Percentiles rank a stretch among this genome's conserved stretches.
These are phyloP conservation scores for Malacosoma neustria DNA, from an alignment of 2,888 invertebrate genomes.

Conservation along the genomic window DNA sequence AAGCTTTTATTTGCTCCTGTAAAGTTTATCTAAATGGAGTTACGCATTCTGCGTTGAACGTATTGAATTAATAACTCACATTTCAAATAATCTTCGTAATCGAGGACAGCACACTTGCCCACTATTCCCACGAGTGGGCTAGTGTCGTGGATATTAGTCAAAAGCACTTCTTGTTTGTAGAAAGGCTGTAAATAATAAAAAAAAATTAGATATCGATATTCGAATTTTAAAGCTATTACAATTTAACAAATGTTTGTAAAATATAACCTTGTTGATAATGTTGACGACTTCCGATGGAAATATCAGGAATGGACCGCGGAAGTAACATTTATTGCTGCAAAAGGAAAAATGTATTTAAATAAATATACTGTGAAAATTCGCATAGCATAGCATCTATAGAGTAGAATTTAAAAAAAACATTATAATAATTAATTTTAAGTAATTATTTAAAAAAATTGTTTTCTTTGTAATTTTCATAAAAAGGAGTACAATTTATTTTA, in stretches of 20 bases:
- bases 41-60: too few relatives aligned
- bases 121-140: constrained; percentile 93
- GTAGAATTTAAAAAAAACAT: too few relatives aligned
- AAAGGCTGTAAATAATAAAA: constrained; percentile 75
- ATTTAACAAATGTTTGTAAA: constrained; percentile 8
- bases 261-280: constrained; percentile 80
- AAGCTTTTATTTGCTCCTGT: too few relatives aligned
- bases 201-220: background rate
- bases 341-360: too few relatives aligned
- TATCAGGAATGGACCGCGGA: constrained; percentile 95
- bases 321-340: constrained; percentile 89
- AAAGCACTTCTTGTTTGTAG: constrained; percentile 94
- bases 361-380: too few relatives aligned
- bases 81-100: constrained; percentile 91
- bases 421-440: too few relatives aligned
- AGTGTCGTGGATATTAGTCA: constrained; percentile 93
- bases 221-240: background rate
- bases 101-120: constrained; percentile 92
- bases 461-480: too few relatives aligned
- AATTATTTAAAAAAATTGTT: too few relatives aligned
- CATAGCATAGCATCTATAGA: too few relatives aligned
- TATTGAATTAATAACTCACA: constrained; percentile 67
- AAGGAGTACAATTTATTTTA: too few relatives aligned
- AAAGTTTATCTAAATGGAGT: too few relatives aligned
- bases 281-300: constrained; percentile 91